phyloP scores from a whole-genome alignment of 2,797 vertebrate genomes.

The Myiothlypis coronata region DNA sequence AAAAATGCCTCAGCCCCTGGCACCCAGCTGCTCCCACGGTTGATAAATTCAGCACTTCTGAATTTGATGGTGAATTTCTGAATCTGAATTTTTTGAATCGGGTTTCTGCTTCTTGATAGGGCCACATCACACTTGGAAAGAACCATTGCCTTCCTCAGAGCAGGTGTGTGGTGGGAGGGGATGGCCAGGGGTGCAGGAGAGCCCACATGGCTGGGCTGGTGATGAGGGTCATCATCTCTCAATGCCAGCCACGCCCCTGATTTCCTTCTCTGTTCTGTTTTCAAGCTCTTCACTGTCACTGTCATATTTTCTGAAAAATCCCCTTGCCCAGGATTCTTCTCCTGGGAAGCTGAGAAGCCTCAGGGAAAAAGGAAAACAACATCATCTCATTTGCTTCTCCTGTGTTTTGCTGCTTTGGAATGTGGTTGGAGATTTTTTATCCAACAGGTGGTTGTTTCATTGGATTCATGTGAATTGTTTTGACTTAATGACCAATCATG shows the following conservation, averaged over 20 bases:
- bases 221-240: fast-evolving
- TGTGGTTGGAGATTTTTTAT: too few species aligned
- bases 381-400: too few species aligned
- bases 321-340: too few species aligned
- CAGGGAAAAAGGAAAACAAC: too few species aligned
- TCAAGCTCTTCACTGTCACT: background rate
- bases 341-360: too few species aligned
- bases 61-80: background rate
- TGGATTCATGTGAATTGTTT: too few species aligned
- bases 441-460: too few species aligned
- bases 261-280: background rate
- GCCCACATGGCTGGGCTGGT: too few species aligned
- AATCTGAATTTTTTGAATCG: background rate
- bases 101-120: fast-evolving
- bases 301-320: too few species aligned
- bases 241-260: fast-evolving
- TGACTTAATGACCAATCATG: too few species aligned
- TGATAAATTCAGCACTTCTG: fast-evolving
- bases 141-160: background rate
- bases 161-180: background rate
- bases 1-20: background rate
- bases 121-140: fast-evolving
- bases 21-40: background rate
- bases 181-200: background rate
- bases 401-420: too few species aligned